These are phyloP conservation scores for Sphaerophoria taeniata DNA, from an alignment of 2,888 invertebrate species.

Conservation along the genomic window DNA sequence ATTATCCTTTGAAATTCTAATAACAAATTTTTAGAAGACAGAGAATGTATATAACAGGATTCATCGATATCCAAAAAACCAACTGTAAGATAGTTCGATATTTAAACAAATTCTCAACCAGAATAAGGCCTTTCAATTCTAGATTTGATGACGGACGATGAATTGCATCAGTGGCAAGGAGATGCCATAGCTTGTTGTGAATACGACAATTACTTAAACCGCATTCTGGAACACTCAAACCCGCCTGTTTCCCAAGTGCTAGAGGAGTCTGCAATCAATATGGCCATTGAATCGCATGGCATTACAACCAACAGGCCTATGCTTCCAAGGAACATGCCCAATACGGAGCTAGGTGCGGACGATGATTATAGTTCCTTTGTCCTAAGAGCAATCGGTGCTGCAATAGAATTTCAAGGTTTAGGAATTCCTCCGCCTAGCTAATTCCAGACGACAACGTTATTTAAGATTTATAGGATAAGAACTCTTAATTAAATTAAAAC, in stretches of 20 bases:
- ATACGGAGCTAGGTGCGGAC: conserved; percentile 5
- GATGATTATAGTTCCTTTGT: conserved; percentile 42
- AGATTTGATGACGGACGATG: conserved; percentile 77
- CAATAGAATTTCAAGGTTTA: conserved; percentile 58
- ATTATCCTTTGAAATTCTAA: too few relatives aligned
- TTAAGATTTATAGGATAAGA: conserved; percentile 31
- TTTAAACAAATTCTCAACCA: neutral
- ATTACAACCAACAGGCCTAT: conserved; percentile 40
- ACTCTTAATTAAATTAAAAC: conserved; percentile 43
- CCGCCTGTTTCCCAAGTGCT: conserved; percentile 40
- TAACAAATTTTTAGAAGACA: neutral
- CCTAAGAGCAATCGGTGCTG: conserved; percentile 46
- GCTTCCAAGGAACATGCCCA: conserved; percentile 10
- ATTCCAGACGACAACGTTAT: neutral
- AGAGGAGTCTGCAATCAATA: conserved; percentile 76
- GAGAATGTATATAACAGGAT: conserved; percentile 45
- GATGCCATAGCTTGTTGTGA: conserved; percentile 77
- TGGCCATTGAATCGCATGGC: conserved; percentile 76
- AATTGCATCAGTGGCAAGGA: conserved; percentile 76
- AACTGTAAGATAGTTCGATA: neutral
- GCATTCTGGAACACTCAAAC: conserved; percentile 67
- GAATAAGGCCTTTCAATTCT: conserved; percentile 1
- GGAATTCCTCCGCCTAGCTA: conserved; percentile 49
- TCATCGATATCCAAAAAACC: too few relatives aligned
- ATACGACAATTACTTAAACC: conserved; percentile 77